These are phyloP conservation scores for Hipparchia sbordonii DNA, from an alignment of 2,888 invertebrate species.

Conservation along the genomic window DNA sequence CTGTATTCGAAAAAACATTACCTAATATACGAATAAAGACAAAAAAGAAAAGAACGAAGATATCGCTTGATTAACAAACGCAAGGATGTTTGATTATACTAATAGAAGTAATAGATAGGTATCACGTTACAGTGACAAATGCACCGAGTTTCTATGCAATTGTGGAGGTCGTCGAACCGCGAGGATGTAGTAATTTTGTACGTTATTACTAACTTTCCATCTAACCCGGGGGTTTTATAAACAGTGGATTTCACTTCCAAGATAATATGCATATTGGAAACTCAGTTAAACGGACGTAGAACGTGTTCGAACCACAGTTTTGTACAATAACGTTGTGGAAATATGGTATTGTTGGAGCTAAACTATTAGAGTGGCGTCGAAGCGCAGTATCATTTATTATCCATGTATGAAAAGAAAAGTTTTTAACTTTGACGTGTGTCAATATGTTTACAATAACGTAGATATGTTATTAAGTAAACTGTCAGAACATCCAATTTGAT, in stretches of 20 bases:
- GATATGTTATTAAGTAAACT: no score
- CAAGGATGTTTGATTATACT: slow-evolving; percentile 5
- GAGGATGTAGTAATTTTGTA: slow-evolving; percentile 42
- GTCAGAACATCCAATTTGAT: no score
- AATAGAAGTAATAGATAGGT: slow-evolving; percentile 7
- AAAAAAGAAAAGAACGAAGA: not conserved
- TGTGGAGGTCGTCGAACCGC: slow-evolving; percentile 37
- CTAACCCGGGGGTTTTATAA: slow-evolving; percentile 37
- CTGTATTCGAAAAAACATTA: not conserved
- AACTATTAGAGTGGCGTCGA: no score
- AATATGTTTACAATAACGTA: no score
- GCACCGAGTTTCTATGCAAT: slow-evolving; percentile 38
- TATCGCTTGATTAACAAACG: not conserved
- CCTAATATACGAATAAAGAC: not conserved
- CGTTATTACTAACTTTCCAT: slow-evolving; percentile 42
- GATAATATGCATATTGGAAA: slow-evolving; percentile 26
- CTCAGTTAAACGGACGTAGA: slow-evolving; percentile 17
- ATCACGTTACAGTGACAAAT: slow-evolving; percentile 34
- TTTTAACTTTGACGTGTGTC: no score
- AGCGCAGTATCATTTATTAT: not conserved
- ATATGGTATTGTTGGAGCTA: no score
- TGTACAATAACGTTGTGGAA: not conserved
- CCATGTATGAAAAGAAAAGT: not conserved
- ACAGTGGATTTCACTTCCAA: slow-evolving; percentile 35
- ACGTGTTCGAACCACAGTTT: slow-evolving; percentile 1